Evolutionary conservation across 53 echinoderm and acorn worm genomes (phyloP).

Genomic region (Temnopleurus reevesii): DNA sequence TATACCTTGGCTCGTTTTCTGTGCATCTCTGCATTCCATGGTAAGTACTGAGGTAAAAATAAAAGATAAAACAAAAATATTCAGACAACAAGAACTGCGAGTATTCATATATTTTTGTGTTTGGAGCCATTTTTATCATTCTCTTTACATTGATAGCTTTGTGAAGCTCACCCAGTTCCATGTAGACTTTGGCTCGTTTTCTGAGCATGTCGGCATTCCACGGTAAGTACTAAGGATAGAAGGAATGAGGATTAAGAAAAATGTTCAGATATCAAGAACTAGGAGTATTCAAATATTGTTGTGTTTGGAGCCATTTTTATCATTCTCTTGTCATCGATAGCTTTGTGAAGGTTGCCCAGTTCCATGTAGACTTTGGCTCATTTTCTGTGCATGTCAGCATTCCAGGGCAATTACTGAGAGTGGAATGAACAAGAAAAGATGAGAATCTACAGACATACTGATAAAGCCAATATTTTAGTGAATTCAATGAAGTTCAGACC

Average conservation of each 20-base stretch:
- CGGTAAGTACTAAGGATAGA: conserved; percentile 69
- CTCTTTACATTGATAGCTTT: conserved; percentile 85
- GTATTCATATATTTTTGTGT: too few species aligned
- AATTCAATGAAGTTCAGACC: too few species aligned
- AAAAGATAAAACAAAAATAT: not conserved
- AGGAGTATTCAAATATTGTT: too few species aligned
- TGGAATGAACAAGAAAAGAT: not conserved
- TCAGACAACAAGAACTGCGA: too few species aligned
- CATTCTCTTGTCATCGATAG: conserved; percentile 77
- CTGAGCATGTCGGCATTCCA: conserved; percentile 79
- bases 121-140: conserved; percentile 76
- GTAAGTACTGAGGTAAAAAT: conserved; percentile 61
- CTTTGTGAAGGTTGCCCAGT: conserved; percentile 79
- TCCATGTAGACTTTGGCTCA: conserved; percentile 78
- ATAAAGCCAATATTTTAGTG: too few species aligned
- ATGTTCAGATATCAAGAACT: too few species aligned
- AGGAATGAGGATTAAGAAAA: not conserved
- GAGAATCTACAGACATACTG: too few species aligned
- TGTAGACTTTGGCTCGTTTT: conserved; percentile 79
- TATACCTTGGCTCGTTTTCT: conserved; percentile 76
- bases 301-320: conserved; percentile 83
- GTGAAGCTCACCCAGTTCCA: conserved; percentile 68
- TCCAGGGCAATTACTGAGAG: conserved; percentile 84
- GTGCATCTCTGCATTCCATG: conserved; percentile 74
- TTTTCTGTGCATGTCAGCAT: conserved; percentile 68